phyloP scores from a whole-genome alignment of 2,888 invertebrate species.

The Teinopalpus imperialis region DNA sequence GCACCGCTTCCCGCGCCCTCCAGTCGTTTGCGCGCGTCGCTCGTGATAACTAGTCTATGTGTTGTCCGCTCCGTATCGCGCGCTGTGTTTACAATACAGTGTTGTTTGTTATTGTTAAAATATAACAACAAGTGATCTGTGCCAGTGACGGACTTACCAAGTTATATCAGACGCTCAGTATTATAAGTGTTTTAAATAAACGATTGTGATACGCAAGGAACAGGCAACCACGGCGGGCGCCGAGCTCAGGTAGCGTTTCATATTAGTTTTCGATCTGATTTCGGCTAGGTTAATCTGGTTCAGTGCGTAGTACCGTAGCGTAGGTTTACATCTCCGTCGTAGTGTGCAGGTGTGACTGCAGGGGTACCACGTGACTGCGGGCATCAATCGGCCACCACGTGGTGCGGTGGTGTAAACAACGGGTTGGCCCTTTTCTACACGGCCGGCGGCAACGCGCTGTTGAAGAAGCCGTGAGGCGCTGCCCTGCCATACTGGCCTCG shows the following conservation, averaged over 20 bases:
- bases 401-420: slow-evolving; percentile 71
- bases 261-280: slow-evolving; percentile 68
- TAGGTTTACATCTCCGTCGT: slow-evolving; percentile 35
- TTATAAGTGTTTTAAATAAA: slow-evolving; percentile 38
- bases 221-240: slow-evolving; percentile 68
- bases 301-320: slow-evolving; percentile 34
- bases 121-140: slow-evolving; percentile 54
- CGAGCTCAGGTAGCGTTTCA: slow-evolving; percentile 73
- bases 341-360: slow-evolving; percentile 49
- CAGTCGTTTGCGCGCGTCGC: slow-evolving; percentile 75
- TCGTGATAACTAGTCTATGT: slow-evolving; percentile 48
- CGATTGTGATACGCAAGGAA: slow-evolving; percentile 54
- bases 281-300: slow-evolving; percentile 51
- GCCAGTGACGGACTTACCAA: slow-evolving; percentile 53
- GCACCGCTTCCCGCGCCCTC: slow-evolving; percentile 36
- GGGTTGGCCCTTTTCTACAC: slow-evolving; percentile 49
- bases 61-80: slow-evolving; percentile 54
- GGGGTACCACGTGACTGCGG: slow-evolving; percentile 66
- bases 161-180: slow-evolving; percentile 35
- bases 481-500: slow-evolving; percentile 17
- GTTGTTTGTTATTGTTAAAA: slow-evolving; percentile 61
- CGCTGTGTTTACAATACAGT: slow-evolving; percentile 74
- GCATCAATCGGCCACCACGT: slow-evolving; percentile 66
- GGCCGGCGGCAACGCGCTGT: slow-evolving; percentile 39
- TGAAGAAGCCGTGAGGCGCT: slow-evolving; percentile 29